Percentiles rank a stretch among this genome's conserved stretches.
phyloP scores from a whole-genome alignment of 2,113 vertebrate species.

The Podarcis cretensis region DNA sequence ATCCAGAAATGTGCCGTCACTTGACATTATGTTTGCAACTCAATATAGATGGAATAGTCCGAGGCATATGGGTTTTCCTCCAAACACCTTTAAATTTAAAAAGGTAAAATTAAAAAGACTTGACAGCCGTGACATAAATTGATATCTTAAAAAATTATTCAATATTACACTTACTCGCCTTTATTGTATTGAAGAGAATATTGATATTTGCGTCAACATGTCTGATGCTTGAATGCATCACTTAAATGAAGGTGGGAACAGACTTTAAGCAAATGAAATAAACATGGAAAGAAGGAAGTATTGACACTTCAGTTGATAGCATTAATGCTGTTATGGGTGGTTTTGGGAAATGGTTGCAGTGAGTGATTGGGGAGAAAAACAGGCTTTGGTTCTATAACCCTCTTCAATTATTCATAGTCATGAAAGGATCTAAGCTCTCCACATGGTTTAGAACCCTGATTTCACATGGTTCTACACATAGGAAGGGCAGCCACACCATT shows the following conservation, averaged over 20 bases:
- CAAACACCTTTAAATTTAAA: slow-evolving; percentile 24
- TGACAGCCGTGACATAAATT: neutral
- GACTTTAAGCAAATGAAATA: slow-evolving; percentile 2
- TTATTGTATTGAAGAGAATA: slow-evolving; percentile 61
- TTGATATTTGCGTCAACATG: slow-evolving; percentile 47
- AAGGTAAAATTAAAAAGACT: slow-evolving; percentile 32
- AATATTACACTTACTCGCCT: slow-evolving; percentile 46
- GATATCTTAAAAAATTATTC: slow-evolving; percentile 32
- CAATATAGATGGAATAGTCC: neutral
- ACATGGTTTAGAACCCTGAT: too few relatives aligned
- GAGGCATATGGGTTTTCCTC: neutral
- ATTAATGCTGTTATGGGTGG: too few relatives aligned
- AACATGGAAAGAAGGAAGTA: too few relatives aligned
- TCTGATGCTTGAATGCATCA: slow-evolving; percentile 48
- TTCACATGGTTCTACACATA: too few relatives aligned
- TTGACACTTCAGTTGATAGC: too few relatives aligned
- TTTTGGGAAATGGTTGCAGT: too few relatives aligned
- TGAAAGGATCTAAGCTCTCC: too few relatives aligned
- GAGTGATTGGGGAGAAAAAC: too few relatives aligned
- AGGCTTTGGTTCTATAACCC: too few relatives aligned
- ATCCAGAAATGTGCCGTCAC: neutral
- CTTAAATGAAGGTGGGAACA: slow-evolving; percentile 47
- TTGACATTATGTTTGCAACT: neutral
- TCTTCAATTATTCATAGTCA: too few relatives aligned
- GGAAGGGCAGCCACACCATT: too few relatives aligned